A percentile compares a stretch with the other conserved stretches of the same genome.
Evolutionary conservation across 2,888 invertebrate genomes (phyloP).

Genomic region (Drosophila nr. perissopoda): DNA sequence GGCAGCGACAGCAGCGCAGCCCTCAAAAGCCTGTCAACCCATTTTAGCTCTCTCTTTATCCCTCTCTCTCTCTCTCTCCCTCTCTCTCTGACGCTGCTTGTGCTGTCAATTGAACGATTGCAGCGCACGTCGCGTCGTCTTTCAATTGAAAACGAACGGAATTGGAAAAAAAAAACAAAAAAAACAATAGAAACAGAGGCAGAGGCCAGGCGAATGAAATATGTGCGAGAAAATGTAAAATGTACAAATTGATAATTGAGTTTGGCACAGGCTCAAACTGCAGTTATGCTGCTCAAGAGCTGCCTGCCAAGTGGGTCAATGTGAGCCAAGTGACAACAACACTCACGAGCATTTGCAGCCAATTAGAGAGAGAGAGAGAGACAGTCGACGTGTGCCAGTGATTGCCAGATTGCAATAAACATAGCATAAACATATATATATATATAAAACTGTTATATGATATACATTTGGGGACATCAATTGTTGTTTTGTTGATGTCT

Average conservation of each 20-base stretch:
- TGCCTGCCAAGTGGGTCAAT: constrained; percentile 73
- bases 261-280: constrained; percentile 76
- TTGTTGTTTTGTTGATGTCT: constrained; percentile 8
- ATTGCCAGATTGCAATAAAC: constrained; percentile 8
- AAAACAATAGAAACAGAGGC: not conserved
- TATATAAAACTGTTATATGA: not conserved
- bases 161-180: constrained; percentile 19
- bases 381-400: constrained; percentile 4
- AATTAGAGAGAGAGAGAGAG: not conserved
- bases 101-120: constrained; percentile 46
- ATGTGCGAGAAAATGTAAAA: constrained; percentile 51
- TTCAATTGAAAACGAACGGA: constrained; percentile 39
- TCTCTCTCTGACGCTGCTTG: constrained; percentile 1
- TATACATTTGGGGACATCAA: constrained; percentile 6
- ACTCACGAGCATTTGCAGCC: constrained; percentile 11
- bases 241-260: constrained; percentile 76
- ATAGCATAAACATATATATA: not conserved
- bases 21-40: constrained; percentile 15
- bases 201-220: constrained; percentile 27
- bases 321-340: constrained; percentile 50
- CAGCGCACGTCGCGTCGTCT: constrained; percentile 33
- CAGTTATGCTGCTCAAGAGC: constrained; percentile 38
- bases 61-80: constrained; percentile 5
- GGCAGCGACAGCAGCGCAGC: constrained; percentile 3
- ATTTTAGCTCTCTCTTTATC: constrained; percentile 13